A percentile compares a stretch with the other conserved stretches of the same genome.
Evolutionary conservation across 2,888 invertebrate genomes (phyloP).

Genomic region (Stenotaenia linearis): DNA sequence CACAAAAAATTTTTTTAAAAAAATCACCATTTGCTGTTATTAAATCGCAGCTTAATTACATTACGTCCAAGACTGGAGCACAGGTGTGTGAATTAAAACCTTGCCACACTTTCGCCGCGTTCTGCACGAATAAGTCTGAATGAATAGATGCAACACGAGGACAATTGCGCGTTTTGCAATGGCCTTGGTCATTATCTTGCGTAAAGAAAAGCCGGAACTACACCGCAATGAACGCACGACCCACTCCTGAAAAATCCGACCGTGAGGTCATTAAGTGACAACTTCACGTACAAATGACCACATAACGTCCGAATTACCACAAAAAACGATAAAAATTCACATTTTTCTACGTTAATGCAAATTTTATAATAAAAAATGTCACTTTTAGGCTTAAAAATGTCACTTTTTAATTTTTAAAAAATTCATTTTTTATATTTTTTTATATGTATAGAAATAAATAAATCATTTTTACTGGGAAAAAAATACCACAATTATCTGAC

Average conservation of each 20-base stretch:
- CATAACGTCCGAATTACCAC: no score
- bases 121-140: not conserved
- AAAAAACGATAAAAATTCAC: no score
- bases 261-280: not conserved
- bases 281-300: not conserved
- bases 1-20: no score
- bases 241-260: not conserved
- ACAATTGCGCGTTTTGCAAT: not conserved
- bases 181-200: not conserved
- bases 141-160: not conserved
- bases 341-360: no score
- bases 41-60: not conserved
- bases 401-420: no score
- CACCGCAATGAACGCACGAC: not conserved
- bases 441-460: no score
- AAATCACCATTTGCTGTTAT: not conserved
- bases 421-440: no score
- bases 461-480: no score
- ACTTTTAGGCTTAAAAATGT: no score
- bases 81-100: not conserved
- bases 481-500: no score
- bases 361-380: no score
- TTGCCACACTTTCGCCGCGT: not conserved
- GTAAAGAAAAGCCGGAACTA: not conserved
- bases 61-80: not conserved